Evolutionary conservation across 2,888 invertebrate species (phyloP), one percentile per base, ranked within the genome.

Genomic region (Tuberolachnus salignus): DNA sequence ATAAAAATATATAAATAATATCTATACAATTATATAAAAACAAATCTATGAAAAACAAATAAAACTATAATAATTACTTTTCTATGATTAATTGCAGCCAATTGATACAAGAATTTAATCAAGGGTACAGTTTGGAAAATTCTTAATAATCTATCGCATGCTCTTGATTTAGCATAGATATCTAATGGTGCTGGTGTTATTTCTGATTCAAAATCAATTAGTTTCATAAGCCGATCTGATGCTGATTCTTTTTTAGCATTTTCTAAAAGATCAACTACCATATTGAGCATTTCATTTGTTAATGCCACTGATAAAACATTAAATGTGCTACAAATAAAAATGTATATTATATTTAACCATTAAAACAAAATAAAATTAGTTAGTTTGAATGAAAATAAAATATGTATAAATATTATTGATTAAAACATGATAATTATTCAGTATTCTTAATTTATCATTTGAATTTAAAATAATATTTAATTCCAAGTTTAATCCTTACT

Each of bases 301-400:
- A 97, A 88, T 0, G 95, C 95, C 23, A 96, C 95, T 84, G 94
- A 94, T 14, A 96, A 88, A 3, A 94, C 95, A 73, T 95, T 94
- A 82, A 95, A 93, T 53, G 44, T 72, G 59, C 71, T 75, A 63
- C 13, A 63, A 53, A 53, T 1, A 63, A 63, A 23, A 13, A 46
- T 51, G 10, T 55, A 55, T 11, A 55, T 21, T 21, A 21, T 10
- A 55, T 55, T 55, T 53, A 4, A 46, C 2, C 46, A 46, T 13
- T 46, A 46, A 46, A 10, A 13, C 3, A 46, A 46, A 46, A 13
- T 46, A 46, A 46, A 53, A 55, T 21, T 55, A 55, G 10, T 11
- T 19, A 55, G 11, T 55, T 55, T 10, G 44, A n/a, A n/a, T n/a
- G n/a, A n/a, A n/a, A n/a, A n/a, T n/a, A n/a, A n/a, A n/a, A n/a